Percentiles rank a stretch among this genome's conserved stretches.
Evolutionary conservation across 2,797 vertebrate species (phyloP).

Genomic region (Bufotes viridis): DNA sequence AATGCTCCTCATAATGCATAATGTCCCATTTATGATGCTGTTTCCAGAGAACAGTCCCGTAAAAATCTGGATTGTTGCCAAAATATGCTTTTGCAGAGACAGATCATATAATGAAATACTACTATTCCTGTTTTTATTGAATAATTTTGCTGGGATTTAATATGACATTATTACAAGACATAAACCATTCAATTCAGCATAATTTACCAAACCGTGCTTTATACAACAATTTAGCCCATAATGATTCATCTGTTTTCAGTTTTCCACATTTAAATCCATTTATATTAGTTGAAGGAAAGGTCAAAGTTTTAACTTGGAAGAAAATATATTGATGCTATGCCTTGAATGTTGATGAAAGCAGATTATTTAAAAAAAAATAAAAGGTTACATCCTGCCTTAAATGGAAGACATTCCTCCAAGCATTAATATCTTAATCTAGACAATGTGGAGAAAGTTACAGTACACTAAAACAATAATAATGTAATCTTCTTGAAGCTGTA

Average conservation of each 20-base stretch:
- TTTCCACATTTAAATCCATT: neutral
- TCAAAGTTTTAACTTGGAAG: neutral
- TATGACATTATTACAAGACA: neutral
- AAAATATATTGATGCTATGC: neutral
- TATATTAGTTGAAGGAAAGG: constrained; percentile 6
- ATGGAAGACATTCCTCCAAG: neutral
- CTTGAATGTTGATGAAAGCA: neutral
- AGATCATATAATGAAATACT: neutral
- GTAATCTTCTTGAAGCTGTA: neutral
- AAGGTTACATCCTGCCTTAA: neutral
- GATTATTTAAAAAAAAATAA: neutral
- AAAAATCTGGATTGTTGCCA: too few relatives aligned
- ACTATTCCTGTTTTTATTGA: neutral
- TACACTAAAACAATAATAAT: neutral
- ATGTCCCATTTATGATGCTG: too few relatives aligned
- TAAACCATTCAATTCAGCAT: neutral
- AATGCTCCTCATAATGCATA: too few relatives aligned
- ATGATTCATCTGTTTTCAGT: neutral
- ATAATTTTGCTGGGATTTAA: neutral
- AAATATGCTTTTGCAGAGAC: too few relatives aligned
- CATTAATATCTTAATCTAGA: neutral
- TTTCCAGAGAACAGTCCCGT: too few relatives aligned
- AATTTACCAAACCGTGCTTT: neutral
- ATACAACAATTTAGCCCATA: neutral
- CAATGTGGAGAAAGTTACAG: neutral